Conservation (phyloP, 2,797 vertebrate species). For the Trachurus trachurus region DNA sequence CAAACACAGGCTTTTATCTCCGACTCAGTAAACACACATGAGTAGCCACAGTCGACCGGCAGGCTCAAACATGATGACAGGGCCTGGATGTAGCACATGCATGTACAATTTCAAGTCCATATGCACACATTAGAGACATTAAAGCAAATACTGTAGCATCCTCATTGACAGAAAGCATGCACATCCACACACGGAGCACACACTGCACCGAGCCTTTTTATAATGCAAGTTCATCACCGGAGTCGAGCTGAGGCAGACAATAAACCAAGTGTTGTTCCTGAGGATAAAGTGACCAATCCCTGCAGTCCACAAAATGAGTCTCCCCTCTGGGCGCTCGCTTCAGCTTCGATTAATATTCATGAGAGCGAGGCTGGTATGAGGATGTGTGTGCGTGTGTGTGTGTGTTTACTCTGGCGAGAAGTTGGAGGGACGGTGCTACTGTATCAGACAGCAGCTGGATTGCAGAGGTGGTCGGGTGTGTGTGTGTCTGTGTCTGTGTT, state of each 20-base stretch:
- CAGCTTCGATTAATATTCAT: constrained; percentile 79
- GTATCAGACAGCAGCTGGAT: constrained; percentile 36
- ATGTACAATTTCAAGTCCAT: background rate
- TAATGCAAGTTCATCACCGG: constrained; percentile 33
- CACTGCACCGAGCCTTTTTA: constrained; percentile 4
- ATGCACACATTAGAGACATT: background rate
- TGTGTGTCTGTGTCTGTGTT: constrained; percentile 1
- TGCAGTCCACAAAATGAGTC: constrained; percentile 50
- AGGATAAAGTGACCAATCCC: constrained; percentile 67
- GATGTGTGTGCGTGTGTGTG: background rate
- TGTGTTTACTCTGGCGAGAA: constrained; percentile 42
- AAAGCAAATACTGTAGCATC: constrained; percentile 8
- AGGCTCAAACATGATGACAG: background rate
- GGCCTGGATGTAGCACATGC: background rate
- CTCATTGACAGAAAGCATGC: constrained; percentile 19
- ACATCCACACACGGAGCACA: constrained; percentile 9
- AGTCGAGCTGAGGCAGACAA: constrained; percentile 26
- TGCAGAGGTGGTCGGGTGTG: constrained; percentile 33
- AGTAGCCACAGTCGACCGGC: background rate
- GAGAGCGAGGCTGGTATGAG: constrained; percentile 36
- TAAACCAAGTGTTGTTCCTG: constrained; percentile 39
- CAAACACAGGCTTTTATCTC: background rate
- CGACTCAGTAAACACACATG: background rate
- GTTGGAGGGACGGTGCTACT: constrained; percentile 1
- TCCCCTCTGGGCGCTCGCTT: constrained; percentile 45